A percentile compares a stretch with the other conserved stretches of the same genome.
Evolutionary conservation across 64 coral and sea anemone genomes (phyloP).

Genomic region (Montipora efflorescens): DNA sequence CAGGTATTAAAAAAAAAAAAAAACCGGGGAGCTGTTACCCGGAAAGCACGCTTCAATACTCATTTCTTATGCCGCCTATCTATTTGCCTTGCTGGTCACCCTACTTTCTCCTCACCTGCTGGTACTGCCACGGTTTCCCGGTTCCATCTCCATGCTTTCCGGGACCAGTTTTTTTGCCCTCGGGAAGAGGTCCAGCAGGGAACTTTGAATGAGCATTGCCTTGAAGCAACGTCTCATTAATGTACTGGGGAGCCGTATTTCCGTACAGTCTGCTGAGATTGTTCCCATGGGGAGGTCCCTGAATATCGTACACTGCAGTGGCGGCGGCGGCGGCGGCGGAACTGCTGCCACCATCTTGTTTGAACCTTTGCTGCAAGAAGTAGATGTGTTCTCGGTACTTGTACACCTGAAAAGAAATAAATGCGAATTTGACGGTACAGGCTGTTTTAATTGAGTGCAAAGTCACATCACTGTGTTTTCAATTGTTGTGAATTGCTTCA

Average conservation of each 20-base stretch:
- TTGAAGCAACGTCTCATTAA: slow-evolving; percentile 88
- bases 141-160: slow-evolving; percentile 79
- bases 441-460: too few relatives aligned
- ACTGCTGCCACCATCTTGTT: slow-evolving; percentile 68
- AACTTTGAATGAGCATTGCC: slow-evolving; percentile 65
- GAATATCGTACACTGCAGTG: slow-evolving; percentile 45
- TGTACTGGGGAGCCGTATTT: slow-evolving; percentile 91
- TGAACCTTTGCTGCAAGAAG: slow-evolving; percentile 90
- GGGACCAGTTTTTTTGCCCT: slow-evolving; percentile 71
- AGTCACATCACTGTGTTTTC: too few relatives aligned
- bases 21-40: too few relatives aligned
- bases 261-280: slow-evolving; percentile 90
- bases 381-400: slow-evolving; percentile 98
- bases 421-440: background rate
- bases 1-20: too few relatives aligned
- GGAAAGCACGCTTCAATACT: too few relatives aligned
- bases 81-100: too few relatives aligned
- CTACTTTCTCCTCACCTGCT: slow-evolving; percentile 56
- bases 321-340: background rate
- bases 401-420: slow-evolving; percentile 77
- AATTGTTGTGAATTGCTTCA: too few relatives aligned
- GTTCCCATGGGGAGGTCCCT: slow-evolving; percentile 49
- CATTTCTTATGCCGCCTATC: too few relatives aligned
- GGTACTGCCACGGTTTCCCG: slow-evolving; percentile 86
- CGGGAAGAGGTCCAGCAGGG: slow-evolving; percentile 66